These are phyloP conservation scores for Bucorvus abyssinicus DNA, from an alignment of 2,797 vertebrate species.

Conservation along the genomic window DNA sequence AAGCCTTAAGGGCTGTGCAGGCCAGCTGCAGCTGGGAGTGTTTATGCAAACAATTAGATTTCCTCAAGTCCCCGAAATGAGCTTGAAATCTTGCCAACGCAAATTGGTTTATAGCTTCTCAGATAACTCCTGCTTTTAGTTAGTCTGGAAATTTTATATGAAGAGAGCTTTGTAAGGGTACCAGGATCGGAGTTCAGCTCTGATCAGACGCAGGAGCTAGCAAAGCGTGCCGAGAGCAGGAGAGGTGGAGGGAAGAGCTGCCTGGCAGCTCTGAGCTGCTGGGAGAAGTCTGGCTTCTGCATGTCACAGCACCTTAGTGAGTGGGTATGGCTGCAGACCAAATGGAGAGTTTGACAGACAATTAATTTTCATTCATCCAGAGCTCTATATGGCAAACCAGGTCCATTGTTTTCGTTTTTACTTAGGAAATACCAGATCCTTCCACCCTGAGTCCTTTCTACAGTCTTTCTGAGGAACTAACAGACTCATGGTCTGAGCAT, in stretches of 20 bases:
- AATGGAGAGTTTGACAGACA: not conserved
- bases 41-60: not conserved
- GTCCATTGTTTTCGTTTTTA: not conserved
- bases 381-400: not conserved
- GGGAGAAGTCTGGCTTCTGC: not conserved
- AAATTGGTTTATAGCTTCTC: not conserved
- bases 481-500: not conserved
- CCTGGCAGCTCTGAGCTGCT: not conserved
- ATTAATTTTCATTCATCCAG: not conserved
- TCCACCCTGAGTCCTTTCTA: not conserved
- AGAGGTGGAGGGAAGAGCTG: not conserved
- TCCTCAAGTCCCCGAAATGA: not conserved
- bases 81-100: not conserved
- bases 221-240: not conserved
- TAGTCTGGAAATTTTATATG: not conserved
- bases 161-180: not conserved
- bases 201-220: not conserved
- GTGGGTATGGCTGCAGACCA: not conserved
- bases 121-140: not conserved
- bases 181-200: not conserved
- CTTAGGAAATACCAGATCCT: not conserved
- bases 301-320: not conserved
- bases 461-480: not conserved
- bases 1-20: not conserved
- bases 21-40: not conserved